Conservation (phyloP, 1,140 invertebrate genomes). For the Calycopis cecrops region DNA sequence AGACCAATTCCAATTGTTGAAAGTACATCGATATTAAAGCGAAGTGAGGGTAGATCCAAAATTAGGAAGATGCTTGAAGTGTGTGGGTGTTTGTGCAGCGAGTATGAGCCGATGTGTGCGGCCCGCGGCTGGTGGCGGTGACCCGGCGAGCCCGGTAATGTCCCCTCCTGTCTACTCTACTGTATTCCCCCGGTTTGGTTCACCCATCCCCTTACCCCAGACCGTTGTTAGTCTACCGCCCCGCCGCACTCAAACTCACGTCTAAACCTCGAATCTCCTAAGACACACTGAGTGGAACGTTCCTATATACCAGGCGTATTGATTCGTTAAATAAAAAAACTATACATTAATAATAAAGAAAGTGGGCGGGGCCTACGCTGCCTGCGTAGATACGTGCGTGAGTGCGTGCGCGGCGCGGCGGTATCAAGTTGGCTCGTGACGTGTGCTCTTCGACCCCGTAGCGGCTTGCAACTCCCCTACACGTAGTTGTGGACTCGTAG, state of each 20-base stretch:
- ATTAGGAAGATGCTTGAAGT: no score
- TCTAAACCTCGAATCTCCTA: no score
- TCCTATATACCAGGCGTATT: no score
- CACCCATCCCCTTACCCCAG: background rate
- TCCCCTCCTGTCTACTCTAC: constrained; percentile 13
- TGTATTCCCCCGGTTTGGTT: constrained; percentile 1
- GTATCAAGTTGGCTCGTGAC: constrained; percentile 28
- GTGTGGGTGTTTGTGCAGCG: constrained; percentile 45
- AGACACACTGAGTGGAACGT: no score
- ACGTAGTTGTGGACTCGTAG: constrained; percentile 15
- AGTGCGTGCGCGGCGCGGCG: constrained; percentile 16
- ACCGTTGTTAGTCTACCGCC: background rate
- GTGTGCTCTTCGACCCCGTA: constrained; percentile 52
- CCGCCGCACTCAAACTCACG: background rate
- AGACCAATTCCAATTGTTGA: no score
- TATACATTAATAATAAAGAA: background rate
- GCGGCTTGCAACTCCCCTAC: constrained; percentile 35
- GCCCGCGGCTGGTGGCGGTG: constrained; percentile 47
- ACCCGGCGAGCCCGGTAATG: constrained; percentile 43
- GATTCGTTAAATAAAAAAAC: no score
- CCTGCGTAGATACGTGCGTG: background rate
- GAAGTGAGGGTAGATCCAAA: background rate
- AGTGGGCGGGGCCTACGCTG: background rate
- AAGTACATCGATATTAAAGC: no score
- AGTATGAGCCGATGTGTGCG: constrained; percentile 54